A percentile compares a stretch with the other conserved stretches of the same genome.
These are phyloP conservation scores for Tetragonula carbonaria DNA, from an alignment of 2,888 invertebrate genomes.

Conservation along the genomic window DNA sequence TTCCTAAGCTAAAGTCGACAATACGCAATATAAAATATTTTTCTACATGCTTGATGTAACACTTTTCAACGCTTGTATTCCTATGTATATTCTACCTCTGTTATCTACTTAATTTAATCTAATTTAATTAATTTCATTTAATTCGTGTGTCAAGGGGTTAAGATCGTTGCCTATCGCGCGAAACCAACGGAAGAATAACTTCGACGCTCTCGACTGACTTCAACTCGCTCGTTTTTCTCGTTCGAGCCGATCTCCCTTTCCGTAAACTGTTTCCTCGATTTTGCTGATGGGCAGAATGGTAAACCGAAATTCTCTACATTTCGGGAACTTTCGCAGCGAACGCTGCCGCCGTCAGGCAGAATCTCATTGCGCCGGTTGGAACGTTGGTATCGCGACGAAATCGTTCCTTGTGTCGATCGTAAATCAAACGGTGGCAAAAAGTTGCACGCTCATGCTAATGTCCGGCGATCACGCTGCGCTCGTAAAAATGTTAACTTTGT, in stretches of 20 bases:
- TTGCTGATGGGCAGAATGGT: too few species aligned
- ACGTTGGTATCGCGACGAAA: background rate
- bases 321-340: background rate
- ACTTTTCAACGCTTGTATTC: too few species aligned
- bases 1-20: too few species aligned
- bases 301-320: background rate
- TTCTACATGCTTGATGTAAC: too few species aligned
- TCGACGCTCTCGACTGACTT: slow-evolving; percentile 3
- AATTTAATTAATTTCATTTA: too few species aligned
- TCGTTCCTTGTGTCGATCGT: slow-evolving; percentile 26
- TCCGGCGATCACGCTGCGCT: slow-evolving; percentile 47
- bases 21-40: too few species aligned
- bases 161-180: background rate
- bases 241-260: slow-evolving; percentile 8
- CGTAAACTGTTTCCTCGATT: too few species aligned
- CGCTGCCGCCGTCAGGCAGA: background rate
- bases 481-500: slow-evolving; percentile 56
- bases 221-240: slow-evolving; percentile 2
- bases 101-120: too few species aligned
- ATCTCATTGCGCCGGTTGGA: slow-evolving; percentile 14
- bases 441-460: slow-evolving; percentile 49
- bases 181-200: slow-evolving; percentile 22
- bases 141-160: too few species aligned
- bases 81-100: background rate
- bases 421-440: slow-evolving; percentile 51